Conservation (phyloP, 2,113 vertebrate genomes). For the Toxostoma redivivum region DNA sequence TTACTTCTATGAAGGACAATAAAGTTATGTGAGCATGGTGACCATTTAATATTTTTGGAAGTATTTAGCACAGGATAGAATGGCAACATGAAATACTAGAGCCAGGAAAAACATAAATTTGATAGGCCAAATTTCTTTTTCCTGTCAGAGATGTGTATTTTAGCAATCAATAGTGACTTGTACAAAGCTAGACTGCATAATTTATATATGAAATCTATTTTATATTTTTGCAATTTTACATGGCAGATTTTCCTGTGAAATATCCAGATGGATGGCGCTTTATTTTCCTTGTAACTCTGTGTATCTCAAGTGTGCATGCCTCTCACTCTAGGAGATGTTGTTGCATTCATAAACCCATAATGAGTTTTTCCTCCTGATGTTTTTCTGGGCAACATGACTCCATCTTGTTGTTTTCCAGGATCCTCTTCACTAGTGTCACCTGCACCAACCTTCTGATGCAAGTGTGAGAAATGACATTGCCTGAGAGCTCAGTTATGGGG, state of each 20-base stretch:
- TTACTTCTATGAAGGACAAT: not conserved
- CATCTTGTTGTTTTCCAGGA: not conserved
- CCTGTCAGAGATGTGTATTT: conserved; percentile 14
- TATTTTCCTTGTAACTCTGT: not conserved
- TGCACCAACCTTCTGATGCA: not conserved
- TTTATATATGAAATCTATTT: not conserved
- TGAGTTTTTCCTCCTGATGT: not conserved
- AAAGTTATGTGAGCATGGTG: not conserved
- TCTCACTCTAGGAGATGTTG: not conserved
- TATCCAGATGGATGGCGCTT: not conserved
- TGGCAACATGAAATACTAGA: not conserved
- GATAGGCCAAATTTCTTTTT: not conserved
- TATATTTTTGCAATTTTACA: not conserved
- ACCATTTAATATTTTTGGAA: not conserved
- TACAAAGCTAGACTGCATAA: not conserved
- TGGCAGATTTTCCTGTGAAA: not conserved
- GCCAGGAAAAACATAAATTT: conserved; percentile 22
- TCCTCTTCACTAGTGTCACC: not conserved
- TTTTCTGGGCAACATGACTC: not conserved
- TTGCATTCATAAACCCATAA: not conserved
- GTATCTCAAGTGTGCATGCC: not conserved
- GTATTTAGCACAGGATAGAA: not conserved
- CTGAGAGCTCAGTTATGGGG: not conserved
- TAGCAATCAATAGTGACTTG: not conserved
- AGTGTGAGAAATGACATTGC: not conserved